Conservation (phyloP, 2,113 vertebrate species). For the Neogale vison region DNA sequence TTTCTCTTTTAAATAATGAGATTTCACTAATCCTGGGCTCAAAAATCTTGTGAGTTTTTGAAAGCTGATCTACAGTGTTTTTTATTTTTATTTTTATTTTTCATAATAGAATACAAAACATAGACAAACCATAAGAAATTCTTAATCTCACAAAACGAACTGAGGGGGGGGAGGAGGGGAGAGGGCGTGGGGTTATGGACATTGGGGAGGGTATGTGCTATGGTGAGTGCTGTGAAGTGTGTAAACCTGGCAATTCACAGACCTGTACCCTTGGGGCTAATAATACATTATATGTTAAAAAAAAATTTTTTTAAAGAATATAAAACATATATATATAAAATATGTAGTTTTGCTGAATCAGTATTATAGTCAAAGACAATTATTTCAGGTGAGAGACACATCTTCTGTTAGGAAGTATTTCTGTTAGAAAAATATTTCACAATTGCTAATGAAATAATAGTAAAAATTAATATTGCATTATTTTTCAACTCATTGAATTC, state of each 20-base stretch:
- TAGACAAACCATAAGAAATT: no score
- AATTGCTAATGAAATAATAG: not conserved
- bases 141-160: no score
- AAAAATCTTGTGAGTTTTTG: not conserved
- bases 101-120: not conserved
- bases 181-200: no score
- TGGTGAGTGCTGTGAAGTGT: no score
- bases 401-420: conserved; percentile 16
- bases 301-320: not conserved
- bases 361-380: conserved; percentile 27
- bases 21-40: not conserved
- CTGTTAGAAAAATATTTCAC: not conserved
- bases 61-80: not conserved
- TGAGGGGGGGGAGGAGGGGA: no score
- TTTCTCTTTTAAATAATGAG: conserved; percentile 31
- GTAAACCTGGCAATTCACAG: no score
- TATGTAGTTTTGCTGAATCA: not conserved
- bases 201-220: no score
- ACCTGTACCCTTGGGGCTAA: no score
- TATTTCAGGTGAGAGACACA: not conserved
- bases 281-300: no score
- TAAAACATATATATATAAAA: not conserved
- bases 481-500: conserved; percentile 38
- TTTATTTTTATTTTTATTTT: conserved; percentile 7
- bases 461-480: not conserved